Conservation (phyloP, 92 coral and sea anemone species). For the Siderastrea radians region DNA sequence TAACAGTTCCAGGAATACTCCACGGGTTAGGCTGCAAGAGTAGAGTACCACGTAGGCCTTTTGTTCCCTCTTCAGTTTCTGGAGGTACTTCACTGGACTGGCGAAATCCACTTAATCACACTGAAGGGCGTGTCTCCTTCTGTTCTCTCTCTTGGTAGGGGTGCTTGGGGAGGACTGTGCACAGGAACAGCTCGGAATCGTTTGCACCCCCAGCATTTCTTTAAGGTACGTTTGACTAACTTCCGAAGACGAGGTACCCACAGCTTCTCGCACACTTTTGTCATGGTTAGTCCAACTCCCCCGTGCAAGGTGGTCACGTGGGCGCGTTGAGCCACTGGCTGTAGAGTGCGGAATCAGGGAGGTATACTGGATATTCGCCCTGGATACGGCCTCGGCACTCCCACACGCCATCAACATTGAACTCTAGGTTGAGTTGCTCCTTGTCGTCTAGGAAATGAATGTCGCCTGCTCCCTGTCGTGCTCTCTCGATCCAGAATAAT, state of each 20-base stretch:
- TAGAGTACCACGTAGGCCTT: conserved; percentile 44
- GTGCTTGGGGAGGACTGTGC: conserved; percentile 49
- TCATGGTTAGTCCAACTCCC: too few species aligned
- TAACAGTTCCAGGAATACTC: too few species aligned
- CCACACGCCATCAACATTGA: conserved; percentile 49
- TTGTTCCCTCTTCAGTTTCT: background rate
- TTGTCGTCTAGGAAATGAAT: conserved; percentile 26
- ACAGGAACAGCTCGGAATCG: conserved; percentile 28
- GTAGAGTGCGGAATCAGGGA: too few species aligned
- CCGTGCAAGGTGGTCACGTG: too few species aligned
- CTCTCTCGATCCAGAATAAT: conserved; percentile 44
- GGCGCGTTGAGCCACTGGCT: too few species aligned
- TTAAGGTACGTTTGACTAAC: too few species aligned
- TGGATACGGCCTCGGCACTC: background rate
- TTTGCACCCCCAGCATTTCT: too few species aligned
- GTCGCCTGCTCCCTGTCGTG: conserved; percentile 38
- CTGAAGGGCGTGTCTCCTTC: too few species aligned
- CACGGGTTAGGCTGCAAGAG: too few species aligned
- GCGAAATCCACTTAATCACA: conserved; percentile 42
- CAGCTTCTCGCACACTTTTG: too few species aligned
- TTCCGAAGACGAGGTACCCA: conserved; percentile 10
- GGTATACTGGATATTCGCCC: too few species aligned
- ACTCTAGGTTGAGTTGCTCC: conserved; percentile 42
- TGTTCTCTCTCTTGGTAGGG: background rate
- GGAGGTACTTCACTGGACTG: conserved; percentile 36